These are phyloP conservation scores for Drosophila falleni DNA, from an alignment of 2,888 invertebrate species.

Conservation along the genomic window DNA sequence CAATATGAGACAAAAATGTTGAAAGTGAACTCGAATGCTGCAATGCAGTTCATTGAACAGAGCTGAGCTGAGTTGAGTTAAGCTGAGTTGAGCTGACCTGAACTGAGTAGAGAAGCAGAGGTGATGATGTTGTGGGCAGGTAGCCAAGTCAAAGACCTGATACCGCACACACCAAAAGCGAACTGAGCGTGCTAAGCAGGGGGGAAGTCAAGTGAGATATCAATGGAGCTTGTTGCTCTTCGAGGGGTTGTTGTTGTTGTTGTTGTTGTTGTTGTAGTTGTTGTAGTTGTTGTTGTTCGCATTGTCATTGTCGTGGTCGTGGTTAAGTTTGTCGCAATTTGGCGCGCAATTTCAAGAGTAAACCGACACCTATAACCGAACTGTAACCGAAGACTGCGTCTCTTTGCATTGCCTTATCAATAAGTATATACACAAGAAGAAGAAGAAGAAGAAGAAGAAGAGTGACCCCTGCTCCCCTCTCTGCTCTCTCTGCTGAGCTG, in stretches of 20 bases:
- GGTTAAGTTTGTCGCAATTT: conserved; percentile 44
- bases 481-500: not conserved
- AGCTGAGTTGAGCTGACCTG: not conserved
- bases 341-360: conserved; percentile 63
- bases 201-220: conserved; percentile 41
- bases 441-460: not conserved
- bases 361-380: conserved; percentile 51
- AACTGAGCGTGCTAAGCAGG: conserved; percentile 68
- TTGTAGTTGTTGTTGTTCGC: conserved; percentile 8
- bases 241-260: conserved; percentile 2
- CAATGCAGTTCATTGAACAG: conserved; percentile 50
- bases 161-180: conserved; percentile 72
- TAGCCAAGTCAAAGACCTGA: conserved; percentile 74
- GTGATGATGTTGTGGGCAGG: conserved; percentile 49
- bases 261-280: conserved; percentile 12
- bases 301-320: conserved; percentile 35
- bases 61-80: not conserved
- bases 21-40: not conserved
- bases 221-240: conserved; percentile 42
- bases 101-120: not conserved
- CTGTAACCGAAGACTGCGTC: conserved; percentile 40
- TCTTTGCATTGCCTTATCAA: conserved; percentile 38
- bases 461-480: not conserved
- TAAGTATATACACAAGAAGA: too few relatives aligned
- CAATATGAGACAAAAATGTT: not conserved